Conservation (phyloP, 2,797 vertebrate species). For the Gallinago nigripennis region DNA sequence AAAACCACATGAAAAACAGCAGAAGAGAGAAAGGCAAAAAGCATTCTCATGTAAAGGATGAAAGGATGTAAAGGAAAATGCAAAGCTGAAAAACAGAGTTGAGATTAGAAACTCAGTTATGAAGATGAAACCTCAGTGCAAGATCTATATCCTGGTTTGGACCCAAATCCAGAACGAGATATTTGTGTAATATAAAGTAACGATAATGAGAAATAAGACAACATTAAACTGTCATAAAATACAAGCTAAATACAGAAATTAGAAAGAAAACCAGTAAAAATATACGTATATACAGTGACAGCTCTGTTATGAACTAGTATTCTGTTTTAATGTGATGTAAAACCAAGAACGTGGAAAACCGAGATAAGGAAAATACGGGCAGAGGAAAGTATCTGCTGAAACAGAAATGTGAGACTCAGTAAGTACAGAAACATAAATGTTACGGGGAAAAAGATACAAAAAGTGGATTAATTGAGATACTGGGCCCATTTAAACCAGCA, state of each 20-base stretch:
- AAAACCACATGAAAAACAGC: background rate
- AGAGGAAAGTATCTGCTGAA: background rate
- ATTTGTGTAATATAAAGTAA: constrained; percentile 1
- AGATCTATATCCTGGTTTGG: background rate
- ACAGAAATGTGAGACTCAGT: background rate
- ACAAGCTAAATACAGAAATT: background rate
- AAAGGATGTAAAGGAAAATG: background rate
- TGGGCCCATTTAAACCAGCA: background rate
- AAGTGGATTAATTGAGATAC: background rate
- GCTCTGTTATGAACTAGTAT: background rate
- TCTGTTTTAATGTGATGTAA: constrained; percentile 22
- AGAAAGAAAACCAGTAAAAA: background rate
- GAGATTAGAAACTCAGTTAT: background rate
- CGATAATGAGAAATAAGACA: background rate
- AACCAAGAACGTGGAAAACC: constrained; percentile 19
- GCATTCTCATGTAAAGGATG: background rate
- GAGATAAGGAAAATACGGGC: constrained; percentile 45
- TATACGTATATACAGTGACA: background rate
- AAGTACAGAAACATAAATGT: constrained; percentile 4
- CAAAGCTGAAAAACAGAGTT: background rate
- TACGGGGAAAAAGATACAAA: background rate
- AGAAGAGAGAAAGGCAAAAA: background rate
- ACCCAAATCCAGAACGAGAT: background rate
- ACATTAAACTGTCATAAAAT: background rate
- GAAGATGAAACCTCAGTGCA: background rate